These are phyloP conservation scores for Malaclemys terrapin DNA, from an alignment of 2,113 vertebrate species.

Conservation along the genomic window DNA sequence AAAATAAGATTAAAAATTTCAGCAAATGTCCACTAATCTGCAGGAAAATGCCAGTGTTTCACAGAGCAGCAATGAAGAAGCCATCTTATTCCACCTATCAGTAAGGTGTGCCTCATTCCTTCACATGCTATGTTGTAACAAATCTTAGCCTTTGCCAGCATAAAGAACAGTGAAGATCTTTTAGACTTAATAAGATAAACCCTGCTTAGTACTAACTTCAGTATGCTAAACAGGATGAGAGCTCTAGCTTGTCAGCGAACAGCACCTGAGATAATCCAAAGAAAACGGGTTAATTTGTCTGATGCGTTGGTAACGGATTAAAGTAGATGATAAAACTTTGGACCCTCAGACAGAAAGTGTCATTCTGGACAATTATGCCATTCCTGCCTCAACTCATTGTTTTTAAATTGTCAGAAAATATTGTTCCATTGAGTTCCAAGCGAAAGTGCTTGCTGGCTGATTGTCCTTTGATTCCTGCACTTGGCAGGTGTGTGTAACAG, in stretches of 20 bases:
- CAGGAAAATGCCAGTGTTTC: not conserved
- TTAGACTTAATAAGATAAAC: not conserved
- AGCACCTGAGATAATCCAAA: not conserved
- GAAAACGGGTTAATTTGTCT: not conserved
- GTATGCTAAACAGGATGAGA: not conserved
- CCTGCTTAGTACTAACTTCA: not conserved
- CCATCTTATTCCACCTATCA: not conserved
- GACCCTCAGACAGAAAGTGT: not conserved
- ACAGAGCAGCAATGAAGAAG: not conserved
- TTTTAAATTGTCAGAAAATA: not conserved
- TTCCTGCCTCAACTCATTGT: not conserved
- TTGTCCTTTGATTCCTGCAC: accelerated
- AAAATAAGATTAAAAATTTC: not conserved
- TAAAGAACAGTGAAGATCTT: not conserved
- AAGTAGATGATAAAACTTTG: not conserved
- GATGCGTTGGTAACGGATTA: not conserved
- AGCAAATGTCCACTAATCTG: constrained; percentile 33
- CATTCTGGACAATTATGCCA: not conserved
- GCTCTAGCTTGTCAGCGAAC: not conserved
- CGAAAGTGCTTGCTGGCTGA: not conserved
- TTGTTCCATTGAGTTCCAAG: accelerated
- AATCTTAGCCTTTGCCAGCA: constrained; percentile 12
- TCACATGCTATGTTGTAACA: not conserved
- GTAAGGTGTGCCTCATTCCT: not conserved
- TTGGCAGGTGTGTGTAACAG: not conserved